phyloP scores from a whole-genome alignment of 2,888 invertebrate species.

The Metalampra italica region DNA sequence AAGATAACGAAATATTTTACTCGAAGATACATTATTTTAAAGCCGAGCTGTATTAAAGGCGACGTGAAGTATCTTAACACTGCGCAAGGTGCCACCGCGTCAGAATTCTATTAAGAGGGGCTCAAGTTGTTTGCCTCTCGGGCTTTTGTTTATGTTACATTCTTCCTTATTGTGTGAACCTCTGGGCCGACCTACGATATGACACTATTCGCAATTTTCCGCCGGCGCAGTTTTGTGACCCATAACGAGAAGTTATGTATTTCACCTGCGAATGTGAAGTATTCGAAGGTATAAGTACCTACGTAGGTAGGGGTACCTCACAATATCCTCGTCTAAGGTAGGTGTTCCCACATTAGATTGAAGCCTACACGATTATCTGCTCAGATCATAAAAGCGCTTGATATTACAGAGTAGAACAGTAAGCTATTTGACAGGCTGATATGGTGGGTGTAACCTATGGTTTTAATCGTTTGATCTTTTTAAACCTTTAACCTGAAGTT shows the following conservation, averaged over 20 bases:
- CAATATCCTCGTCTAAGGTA: no score
- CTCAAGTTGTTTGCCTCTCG: conserved; percentile 53
- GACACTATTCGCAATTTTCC: conserved; percentile 54
- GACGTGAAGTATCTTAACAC: conserved; percentile 48
- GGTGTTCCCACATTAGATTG: no score
- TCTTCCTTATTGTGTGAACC: conserved; percentile 50
- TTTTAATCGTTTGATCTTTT: no score
- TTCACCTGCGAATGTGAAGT: conserved; percentile 55
- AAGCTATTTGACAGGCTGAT: no score
- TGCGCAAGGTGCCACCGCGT: conserved; percentile 44
- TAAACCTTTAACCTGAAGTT: no score
- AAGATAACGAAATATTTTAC: no score
- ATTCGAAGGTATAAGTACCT: conserved; percentile 18
- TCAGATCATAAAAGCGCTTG: no score
- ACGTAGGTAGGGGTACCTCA: no score
- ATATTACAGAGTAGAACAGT: no score
- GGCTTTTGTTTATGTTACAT: conserved; percentile 57
- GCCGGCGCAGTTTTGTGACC: conserved; percentile 32
- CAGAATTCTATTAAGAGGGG: conserved; percentile 63
- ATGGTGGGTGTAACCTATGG: no score
- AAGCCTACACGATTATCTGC: no score
- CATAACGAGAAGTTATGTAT: conserved; percentile 45
- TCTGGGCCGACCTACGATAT: conserved; percentile 20
- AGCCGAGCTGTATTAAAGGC: conserved; percentile 18
- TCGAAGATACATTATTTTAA: background rate